These are phyloP conservation scores for Apocrypta bakeri DNA, from an alignment of 1,140 invertebrate genomes.

Conservation along the genomic window DNA sequence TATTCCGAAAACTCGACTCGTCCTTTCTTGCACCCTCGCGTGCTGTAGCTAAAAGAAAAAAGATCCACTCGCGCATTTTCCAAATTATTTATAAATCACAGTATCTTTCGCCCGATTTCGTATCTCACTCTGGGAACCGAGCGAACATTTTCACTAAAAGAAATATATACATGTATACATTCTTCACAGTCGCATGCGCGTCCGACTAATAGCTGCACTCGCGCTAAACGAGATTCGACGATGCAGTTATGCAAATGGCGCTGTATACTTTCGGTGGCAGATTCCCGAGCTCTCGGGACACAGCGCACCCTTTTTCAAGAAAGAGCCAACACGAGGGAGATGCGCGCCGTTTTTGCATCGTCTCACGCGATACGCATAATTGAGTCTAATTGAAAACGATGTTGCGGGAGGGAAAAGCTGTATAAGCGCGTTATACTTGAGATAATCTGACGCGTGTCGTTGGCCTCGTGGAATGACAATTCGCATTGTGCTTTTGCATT, in stretches of 20 bases:
- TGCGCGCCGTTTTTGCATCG: background rate
- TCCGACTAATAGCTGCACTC: background rate
- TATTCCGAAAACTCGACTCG: too few relatives aligned
- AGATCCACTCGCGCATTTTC: too few relatives aligned
- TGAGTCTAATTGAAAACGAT: background rate
- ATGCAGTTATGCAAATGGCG: background rate
- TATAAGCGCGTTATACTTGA: background rate
- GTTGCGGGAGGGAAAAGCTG: background rate
- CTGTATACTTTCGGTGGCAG: background rate
- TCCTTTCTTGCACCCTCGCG: too few relatives aligned
- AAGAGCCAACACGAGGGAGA: background rate
- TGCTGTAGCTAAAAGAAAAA: too few relatives aligned
- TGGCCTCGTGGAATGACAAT: background rate
- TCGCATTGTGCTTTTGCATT: background rate
- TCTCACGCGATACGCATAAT: background rate
- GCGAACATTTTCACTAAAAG: too few relatives aligned
- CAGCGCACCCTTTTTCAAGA: background rate
- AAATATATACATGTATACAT: too few relatives aligned
- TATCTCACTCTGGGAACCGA: too few relatives aligned
- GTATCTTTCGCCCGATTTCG: too few relatives aligned
- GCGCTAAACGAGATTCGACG: background rate
- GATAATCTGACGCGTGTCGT: background rate
- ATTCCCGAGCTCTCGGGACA: too few relatives aligned
- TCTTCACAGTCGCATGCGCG: too few relatives aligned
- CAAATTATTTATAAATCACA: too few relatives aligned